Base-by-base conservation (phyloP, 2,113 vertebrate species). In the Desmodus rotundus region DNA sequence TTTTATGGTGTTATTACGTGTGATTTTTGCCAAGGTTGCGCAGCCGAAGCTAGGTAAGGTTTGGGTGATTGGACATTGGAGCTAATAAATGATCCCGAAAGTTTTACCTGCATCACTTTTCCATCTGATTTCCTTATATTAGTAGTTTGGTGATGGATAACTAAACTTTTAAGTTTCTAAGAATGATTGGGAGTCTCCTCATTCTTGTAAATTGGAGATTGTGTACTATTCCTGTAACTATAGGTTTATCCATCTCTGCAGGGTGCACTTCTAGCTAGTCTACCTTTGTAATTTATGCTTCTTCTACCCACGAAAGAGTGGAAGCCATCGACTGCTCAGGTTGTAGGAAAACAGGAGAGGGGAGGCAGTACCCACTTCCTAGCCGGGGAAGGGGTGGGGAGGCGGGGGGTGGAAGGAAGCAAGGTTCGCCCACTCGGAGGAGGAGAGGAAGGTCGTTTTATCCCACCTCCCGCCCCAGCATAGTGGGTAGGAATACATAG, bases 11-110 rank as follows among this genome's bases (percentile, higher is more conserved):
- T 70, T 82, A 72, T 19, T 74, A 87, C 47, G 36, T 92, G 52
- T 95, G 87, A 81, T 68, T 78, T 90, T 94, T 93, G 81, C 58
- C 67, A 95, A 45, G 77, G 77, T 96, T 86, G 24, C 93, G 52
- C 87, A 91, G 74, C 74, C 89, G 41, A 97, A 94, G 70, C 73
- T 96, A 96, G 88, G 72, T 90, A 73, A 89, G 58, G 45, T 58
- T 76, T 94, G 76, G 73, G 15, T 81, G 89, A 45, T 38, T 85
- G 83, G 13, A 54, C 86, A 28, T 92, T 84, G n/a, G 38, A 92
- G 31, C 38, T 87, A 82, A 61, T 90, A 16, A 87, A 52, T 80
- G 89, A 96, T 84, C 38, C 74, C 74, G 16, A 65, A 92, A 87
- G 22, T 63, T 91, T 86, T 76, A 56, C 70, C 91, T 95, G 58